Base-by-base conservation (phyloP, 2,888 invertebrate species). In the Poecilus cupreus region DNA sequence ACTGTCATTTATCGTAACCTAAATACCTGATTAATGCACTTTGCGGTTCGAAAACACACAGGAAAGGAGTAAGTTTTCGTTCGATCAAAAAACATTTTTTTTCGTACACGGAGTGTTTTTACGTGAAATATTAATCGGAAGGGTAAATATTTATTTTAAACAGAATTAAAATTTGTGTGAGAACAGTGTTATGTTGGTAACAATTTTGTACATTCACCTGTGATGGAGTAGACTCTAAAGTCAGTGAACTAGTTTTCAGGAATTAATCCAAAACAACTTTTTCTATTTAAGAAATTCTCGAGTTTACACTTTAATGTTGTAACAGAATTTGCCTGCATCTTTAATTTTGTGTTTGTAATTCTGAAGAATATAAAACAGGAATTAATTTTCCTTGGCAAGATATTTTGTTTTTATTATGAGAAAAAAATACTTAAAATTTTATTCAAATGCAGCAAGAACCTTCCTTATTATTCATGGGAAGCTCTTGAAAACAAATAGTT, bases 401-500 rank as follows among this genome's bases (percentile, higher is more conserved):
- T 1, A 2, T 54, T 54, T 54, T 22, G 54, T 20, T 16, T 54
- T 54, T 54, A 54, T 6, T 20, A 54, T 54, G 54, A 54, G 54
- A 54, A 54, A 51, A 32, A 54, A 60, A 60, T 60, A 60, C 22
- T 26, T 26, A 26, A 26, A 60, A 24, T 60, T 57, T 60, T 60
- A 60, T 60, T 60, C 26, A 26, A 60, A 60, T 60, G 60, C 60
- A 43, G 43, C 3, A n/a, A 43, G 24, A 26, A 26, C 60, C 60
- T 60, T 26, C 60, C 60, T 26, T 22, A 10, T 60, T 60, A 26
- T 60, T 26, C 60, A 60, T 60, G 60, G 60, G 60, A 60, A 60
- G 26, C 11, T 60, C 11, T 26, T 26, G 60, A 60, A 60, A 60
- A 60, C 60, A 60, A 60, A 60, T 60, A 60, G 60, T 60, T 60